A percentile compares a stretch with the other conserved stretches of the same genome.
phyloP scores from a whole-genome alignment of 2,113 vertebrate genomes.

The Rhinogobius similis region DNA sequence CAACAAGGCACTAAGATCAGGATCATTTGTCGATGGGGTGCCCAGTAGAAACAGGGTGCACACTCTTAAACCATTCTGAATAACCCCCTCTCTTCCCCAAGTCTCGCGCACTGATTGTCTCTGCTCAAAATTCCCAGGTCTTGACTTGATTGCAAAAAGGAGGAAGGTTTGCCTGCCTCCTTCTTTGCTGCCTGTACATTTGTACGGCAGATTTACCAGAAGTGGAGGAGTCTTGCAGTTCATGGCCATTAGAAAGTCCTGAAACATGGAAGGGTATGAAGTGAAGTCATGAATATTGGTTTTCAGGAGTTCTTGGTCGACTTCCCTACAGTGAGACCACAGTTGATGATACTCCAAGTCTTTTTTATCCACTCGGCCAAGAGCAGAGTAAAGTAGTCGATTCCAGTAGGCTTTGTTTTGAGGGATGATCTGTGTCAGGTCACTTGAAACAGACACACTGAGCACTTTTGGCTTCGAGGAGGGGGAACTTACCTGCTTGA shows the following conservation, averaged over 20 bases:
- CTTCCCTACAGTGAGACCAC: constrained; percentile 51
- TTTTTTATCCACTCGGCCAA: constrained; percentile 21
- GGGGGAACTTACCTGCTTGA: neutral
- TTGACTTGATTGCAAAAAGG: constrained; percentile 78
- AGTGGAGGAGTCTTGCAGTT: constrained; percentile 70
- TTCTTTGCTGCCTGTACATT: constrained; percentile 48
- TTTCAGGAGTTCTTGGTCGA: constrained; percentile 48
- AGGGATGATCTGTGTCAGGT: constrained; percentile 49
- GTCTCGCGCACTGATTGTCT: constrained; percentile 77
- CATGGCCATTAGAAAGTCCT: constrained; percentile 71
- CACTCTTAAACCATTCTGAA: constrained; percentile 45
- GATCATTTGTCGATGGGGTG: constrained; percentile 47
- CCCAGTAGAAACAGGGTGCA: constrained; percentile 77
- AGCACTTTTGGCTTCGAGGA: fast-evolving
- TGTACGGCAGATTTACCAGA: constrained; percentile 72
- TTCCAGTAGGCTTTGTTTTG: constrained; percentile 74
- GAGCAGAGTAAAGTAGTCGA: constrained; percentile 50
- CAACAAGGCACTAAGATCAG: constrained; percentile 62
- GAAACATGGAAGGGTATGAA: constrained; percentile 60
- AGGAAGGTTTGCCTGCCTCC: constrained; percentile 32
- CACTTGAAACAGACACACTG: constrained; percentile 32
- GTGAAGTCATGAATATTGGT: constrained; percentile 70
- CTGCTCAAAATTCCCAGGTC: constrained; percentile 64
- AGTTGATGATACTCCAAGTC: fast-evolving
- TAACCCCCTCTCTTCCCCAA: constrained; percentile 69